These are phyloP conservation scores for Gallinago undulata DNA, from an alignment of 2,113 vertebrate genomes.

Conservation along the genomic window DNA sequence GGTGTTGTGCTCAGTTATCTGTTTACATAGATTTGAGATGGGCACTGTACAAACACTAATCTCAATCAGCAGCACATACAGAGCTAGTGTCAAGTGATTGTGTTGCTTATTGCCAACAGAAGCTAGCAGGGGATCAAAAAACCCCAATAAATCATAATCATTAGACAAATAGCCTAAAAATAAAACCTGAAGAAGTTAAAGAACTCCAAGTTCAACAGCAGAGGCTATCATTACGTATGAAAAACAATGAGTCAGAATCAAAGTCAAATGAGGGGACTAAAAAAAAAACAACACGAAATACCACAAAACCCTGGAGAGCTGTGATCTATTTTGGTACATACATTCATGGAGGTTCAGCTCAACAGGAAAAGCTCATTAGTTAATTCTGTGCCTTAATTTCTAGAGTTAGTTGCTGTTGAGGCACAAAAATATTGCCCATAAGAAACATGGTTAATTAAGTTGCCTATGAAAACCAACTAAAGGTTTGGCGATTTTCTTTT, in stretches of 20 bases:
- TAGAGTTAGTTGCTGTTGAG: not conserved
- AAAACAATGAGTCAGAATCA: not conserved
- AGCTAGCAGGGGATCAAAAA: too few species aligned
- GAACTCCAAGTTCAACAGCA: not conserved
- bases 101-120: not conserved
- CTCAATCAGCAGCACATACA: not conserved
- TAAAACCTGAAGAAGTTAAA: not conserved
- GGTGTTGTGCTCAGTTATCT: not conserved
- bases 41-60: not conserved
- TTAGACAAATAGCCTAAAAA: not conserved
- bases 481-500: not conserved
- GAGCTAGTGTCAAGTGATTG: not conserved
- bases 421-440: not conserved
- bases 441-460: not conserved
- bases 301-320: not conserved
- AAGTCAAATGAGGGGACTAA: not conserved
- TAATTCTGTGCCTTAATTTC: not conserved
- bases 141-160: not conserved
- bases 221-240: not conserved
- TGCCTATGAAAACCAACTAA: not conserved
- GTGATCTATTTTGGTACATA: not conserved
- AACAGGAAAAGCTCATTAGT: not conserved
- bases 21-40: not conserved
- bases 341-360: not conserved
- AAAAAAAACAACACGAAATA: rapidly evolving